Evolutionary conservation across 2,797 vertebrate genomes (phyloP).

Genomic region (Myotis findleyi): DNA sequence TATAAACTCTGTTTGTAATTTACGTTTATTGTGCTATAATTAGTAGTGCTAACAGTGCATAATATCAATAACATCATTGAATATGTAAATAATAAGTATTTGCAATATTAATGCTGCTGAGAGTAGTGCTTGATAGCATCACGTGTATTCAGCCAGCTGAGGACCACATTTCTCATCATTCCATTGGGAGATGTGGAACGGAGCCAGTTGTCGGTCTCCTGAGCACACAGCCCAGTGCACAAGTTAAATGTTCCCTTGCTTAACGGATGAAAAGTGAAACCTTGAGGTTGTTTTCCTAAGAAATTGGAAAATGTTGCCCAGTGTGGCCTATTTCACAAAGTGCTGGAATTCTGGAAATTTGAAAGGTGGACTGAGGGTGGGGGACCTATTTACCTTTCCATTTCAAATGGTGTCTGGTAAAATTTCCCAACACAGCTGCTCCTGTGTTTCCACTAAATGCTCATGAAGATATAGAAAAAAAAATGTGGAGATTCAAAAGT

Average conservation of each 20-base stretch:
- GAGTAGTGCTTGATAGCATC: constrained; percentile 67
- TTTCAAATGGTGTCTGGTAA: neutral
- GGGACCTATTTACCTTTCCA: neutral
- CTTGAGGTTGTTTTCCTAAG: neutral
- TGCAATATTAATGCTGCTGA: constrained; percentile 75
- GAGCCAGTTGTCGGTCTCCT: constrained; percentile 71
- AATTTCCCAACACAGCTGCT: neutral
- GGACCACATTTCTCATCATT: constrained; percentile 72
- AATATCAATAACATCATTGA: constrained; percentile 84
- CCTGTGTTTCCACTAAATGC: neutral
- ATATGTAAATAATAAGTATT: constrained; percentile 87
- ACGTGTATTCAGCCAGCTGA: constrained; percentile 58
- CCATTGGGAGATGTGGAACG: constrained; percentile 56
- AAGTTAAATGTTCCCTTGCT: constrained; percentile 40
- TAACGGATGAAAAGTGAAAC: neutral
- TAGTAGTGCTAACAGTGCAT: constrained; percentile 79
- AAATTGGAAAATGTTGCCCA: neutral
- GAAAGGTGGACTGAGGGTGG: neutral
- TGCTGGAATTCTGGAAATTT: neutral
- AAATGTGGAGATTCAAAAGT: neutral
- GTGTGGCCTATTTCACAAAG: neutral
- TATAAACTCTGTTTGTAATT: constrained; percentile 80
- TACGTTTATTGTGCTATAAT: constrained; percentile 84
- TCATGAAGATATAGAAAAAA: neutral
- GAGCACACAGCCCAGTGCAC: constrained; percentile 40